phyloP scores from a whole-genome alignment of 2,113 vertebrate genomes.

The Thomomys bottae region DNA sequence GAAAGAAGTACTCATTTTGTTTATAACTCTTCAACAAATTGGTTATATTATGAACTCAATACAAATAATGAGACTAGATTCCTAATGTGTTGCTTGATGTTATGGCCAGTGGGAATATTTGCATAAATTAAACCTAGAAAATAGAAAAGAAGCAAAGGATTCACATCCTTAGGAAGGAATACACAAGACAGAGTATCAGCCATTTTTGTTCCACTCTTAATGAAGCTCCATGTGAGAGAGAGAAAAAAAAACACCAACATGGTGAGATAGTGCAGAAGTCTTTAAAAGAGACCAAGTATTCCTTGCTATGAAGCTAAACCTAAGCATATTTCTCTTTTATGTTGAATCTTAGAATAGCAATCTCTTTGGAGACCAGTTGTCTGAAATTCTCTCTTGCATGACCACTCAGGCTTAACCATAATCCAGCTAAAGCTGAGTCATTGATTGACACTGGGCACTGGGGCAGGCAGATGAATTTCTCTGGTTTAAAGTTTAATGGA shows the following conservation, averaged over 20 bases:
- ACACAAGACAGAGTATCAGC: background rate
- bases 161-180: conserved; percentile 7
- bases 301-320: conserved; percentile 41
- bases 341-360: conserved; percentile 54
- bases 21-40: background rate
- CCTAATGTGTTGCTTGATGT: background rate
- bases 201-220: conserved; percentile 4
- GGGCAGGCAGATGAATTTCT: conserved; percentile 67
- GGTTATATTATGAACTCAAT: background rate
- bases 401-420: conserved; percentile 72
- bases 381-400: conserved; percentile 70
- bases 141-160: background rate
- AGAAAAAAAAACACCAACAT: background rate
- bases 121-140: conserved; percentile 27
- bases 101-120: background rate
- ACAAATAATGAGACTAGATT: background rate
- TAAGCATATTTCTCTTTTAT: conserved; percentile 70
- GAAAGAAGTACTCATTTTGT: too few species aligned
- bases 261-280: background rate
- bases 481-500: conserved; percentile 76
- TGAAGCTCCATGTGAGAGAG: background rate
- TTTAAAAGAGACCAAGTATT: conserved; percentile 39
- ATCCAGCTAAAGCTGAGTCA: conserved; percentile 67
- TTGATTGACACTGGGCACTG: conserved; percentile 70
- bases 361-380: conserved; percentile 72